These are phyloP conservation scores for Monopis laevigella DNA, from an alignment of 2,888 invertebrate genomes.

Conservation along the genomic window DNA sequence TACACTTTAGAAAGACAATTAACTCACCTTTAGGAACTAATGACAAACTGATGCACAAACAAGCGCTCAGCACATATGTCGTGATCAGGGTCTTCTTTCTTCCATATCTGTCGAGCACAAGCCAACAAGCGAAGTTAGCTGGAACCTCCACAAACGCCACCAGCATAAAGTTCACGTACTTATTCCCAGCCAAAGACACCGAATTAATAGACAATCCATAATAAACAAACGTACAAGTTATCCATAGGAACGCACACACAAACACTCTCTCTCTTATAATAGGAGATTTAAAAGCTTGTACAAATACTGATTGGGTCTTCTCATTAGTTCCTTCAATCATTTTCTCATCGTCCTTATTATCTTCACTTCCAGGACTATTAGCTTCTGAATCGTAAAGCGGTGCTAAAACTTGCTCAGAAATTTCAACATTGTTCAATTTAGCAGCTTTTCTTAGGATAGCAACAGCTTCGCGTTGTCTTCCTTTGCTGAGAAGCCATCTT, in stretches of 20 bases:
- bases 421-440: constrained; percentile 65
- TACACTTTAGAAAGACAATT: too few species aligned
- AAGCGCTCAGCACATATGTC: constrained; percentile 71
- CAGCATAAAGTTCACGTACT: constrained; percentile 79
- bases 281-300: constrained; percentile 61
- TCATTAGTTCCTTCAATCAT: constrained; percentile 11
- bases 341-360: constrained; percentile 18
- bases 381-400: constrained; percentile 37
- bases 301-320: constrained; percentile 31
- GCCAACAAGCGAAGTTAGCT: constrained; percentile 71
- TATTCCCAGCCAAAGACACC: constrained; percentile 77
- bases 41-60: constrained; percentile 68
- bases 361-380: constrained; percentile 21
- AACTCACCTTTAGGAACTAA: constrained; percentile 67
- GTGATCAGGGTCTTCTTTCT: constrained; percentile 70
- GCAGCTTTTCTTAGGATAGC: constrained; percentile 72
- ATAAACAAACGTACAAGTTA: constrained; percentile 81
- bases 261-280: constrained; percentile 65
- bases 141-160: constrained; percentile 76
- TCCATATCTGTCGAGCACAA: constrained; percentile 71
- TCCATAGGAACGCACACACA: constrained; percentile 79
- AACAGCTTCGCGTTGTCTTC: constrained; percentile 71
- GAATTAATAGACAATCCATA: constrained; percentile 84
- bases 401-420: constrained; percentile 47
- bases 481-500: constrained; percentile 80